These are phyloP conservation scores for Myotis yumanensis DNA, from an alignment of 2,113 vertebrate genomes.

Conservation along the genomic window DNA sequence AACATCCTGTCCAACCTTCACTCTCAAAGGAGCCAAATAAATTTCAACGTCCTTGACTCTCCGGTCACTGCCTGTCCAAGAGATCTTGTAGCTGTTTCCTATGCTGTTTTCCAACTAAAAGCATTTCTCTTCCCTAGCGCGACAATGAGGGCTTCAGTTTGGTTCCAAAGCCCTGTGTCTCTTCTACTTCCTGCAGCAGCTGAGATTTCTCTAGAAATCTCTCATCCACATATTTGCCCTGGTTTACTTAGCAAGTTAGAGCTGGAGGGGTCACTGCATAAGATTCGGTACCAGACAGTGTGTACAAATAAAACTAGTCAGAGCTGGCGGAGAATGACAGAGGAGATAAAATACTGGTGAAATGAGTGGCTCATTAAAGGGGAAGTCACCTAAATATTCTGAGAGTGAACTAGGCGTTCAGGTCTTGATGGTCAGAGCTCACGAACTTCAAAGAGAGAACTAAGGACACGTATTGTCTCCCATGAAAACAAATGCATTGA, in stretches of 20 bases:
- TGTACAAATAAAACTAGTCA: conserved; percentile 62
- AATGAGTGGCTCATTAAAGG: neutral
- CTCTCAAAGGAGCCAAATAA: conserved; percentile 49
- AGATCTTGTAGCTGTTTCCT: conserved; percentile 54
- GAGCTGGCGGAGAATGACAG: neutral
- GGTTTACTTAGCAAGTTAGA: conserved; percentile 59
- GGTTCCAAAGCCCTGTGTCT: conserved; percentile 57
- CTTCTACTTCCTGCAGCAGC: conserved; percentile 62
- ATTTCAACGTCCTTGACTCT: conserved; percentile 56
- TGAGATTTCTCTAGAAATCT: conserved; percentile 68
- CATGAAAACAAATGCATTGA: conserved; percentile 22
- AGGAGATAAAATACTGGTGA: conserved; percentile 13
- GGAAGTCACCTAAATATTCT: neutral
- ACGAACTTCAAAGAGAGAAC: conserved; percentile 2
- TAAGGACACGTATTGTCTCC: neutral
- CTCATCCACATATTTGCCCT: conserved; percentile 52
- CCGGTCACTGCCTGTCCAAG: conserved; percentile 14
- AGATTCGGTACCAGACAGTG: conserved; percentile 45
- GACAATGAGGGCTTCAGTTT: conserved; percentile 46
- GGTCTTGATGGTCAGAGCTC: neutral
- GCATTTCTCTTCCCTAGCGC: conserved; percentile 2
- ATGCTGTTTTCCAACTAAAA: conserved; percentile 45
- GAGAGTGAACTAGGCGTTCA: neutral
- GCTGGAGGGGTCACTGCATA: conserved; percentile 29
- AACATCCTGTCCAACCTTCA: conserved; percentile 36